A percentile compares a stretch with the other conserved stretches of the same genome.
phyloP scores from a whole-genome alignment of 2,888 invertebrate species.

The Lydus trimaculatus region DNA sequence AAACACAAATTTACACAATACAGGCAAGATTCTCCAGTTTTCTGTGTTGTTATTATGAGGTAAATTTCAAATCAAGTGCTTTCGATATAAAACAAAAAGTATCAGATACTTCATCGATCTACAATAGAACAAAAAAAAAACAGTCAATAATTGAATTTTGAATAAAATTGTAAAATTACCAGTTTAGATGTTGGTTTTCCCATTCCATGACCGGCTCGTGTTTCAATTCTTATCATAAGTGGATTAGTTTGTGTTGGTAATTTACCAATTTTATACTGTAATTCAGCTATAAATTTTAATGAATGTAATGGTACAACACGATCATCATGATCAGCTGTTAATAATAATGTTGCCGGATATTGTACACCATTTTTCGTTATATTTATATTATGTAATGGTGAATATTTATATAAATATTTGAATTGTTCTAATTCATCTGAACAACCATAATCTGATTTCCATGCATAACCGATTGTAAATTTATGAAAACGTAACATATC shows the following conservation, averaged over 20 bases:
- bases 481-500: constrained; percentile 98
- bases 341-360: constrained; percentile 90
- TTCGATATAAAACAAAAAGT: constrained; percentile 84
- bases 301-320: constrained; percentile 98
- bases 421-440: constrained; percentile 89
- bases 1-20: neutral
- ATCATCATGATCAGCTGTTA: constrained; percentile 99
- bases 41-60: constrained; percentile 2
- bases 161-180: constrained; percentile 63
- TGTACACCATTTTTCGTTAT: constrained; percentile 70
- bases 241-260: constrained; percentile 79
- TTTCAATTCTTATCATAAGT: constrained; percentile 88
- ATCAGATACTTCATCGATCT: constrained; percentile 95
- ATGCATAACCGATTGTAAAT: constrained; percentile 97
- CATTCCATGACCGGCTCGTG: constrained; percentile 95
- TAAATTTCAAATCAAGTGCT: constrained; percentile 67
- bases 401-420: constrained; percentile 83
- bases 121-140: constrained; percentile 53
- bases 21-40: neutral
- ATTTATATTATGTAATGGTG: constrained; percentile 91
- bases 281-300: constrained; percentile 89
- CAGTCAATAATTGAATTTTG: constrained; percentile 14
- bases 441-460: constrained; percentile 95
- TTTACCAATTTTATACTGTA: constrained; percentile 78
- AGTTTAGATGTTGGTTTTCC: constrained; percentile 96